Percentiles rank a stretch among this genome's conserved stretches.
Conservation (phyloP, 2,113 vertebrate species). For the Butastur rufipennis region DNA sequence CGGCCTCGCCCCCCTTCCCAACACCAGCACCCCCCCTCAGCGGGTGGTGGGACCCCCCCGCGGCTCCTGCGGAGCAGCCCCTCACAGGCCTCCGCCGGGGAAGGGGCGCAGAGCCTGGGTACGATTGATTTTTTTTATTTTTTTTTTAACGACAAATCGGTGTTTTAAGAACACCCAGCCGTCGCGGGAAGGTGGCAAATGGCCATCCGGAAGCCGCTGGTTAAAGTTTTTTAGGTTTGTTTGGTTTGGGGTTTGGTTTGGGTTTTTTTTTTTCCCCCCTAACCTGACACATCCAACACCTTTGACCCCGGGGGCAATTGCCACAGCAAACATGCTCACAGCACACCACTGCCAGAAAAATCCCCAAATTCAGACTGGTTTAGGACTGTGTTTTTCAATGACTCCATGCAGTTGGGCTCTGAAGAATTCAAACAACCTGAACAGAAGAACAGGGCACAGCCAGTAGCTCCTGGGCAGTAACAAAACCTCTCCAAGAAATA, state of each 20-base stretch:
- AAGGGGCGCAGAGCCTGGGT: not conserved
- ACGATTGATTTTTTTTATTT: not conserved
- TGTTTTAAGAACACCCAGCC: not conserved
- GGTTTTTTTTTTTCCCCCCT: rapidly evolving
- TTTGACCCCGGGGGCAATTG: conserved; percentile 36
- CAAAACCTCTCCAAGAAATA: not conserved
- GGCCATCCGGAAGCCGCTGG: not conserved
- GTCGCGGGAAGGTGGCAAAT: not conserved
- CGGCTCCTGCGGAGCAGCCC: not conserved
- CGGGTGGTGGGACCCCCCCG: too few relatives aligned
- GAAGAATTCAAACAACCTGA: conserved; percentile 43
- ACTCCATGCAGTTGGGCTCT: not conserved
- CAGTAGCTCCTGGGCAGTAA: not conserved
- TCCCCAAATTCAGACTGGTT: conserved; percentile 5
- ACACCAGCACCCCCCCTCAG: too few relatives aligned
- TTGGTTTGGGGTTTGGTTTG: not conserved
- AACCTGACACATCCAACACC: not conserved
- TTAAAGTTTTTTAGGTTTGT: conserved; percentile 35
- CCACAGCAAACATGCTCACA: not conserved
- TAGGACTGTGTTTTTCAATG: conserved; percentile 16
- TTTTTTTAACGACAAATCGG: not conserved
- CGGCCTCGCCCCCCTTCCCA: too few relatives aligned
- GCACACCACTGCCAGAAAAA: not conserved
- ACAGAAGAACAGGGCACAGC: not conserved
- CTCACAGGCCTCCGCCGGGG: not conserved